phyloP scores from a whole-genome alignment of 2,888 invertebrate genomes.

The Cheilosia grossa region DNA sequence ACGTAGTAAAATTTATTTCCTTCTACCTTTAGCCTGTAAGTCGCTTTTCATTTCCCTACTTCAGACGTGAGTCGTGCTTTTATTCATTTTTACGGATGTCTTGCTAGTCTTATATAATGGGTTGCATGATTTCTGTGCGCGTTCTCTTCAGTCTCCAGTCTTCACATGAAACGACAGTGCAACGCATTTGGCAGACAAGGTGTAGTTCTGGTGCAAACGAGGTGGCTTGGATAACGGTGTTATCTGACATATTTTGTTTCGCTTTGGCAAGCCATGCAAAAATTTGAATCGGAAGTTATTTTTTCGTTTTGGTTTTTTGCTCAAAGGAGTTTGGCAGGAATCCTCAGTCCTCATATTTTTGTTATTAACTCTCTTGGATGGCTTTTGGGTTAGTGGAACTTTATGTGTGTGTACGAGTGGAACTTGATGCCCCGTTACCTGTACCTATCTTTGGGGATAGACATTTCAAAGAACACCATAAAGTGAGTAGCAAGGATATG shows the following conservation, averaged over 20 bases:
- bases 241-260: slow-evolving; percentile 69
- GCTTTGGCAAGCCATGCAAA: slow-evolving; percentile 67
- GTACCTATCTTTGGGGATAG: background rate
- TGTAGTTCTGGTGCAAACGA: slow-evolving; percentile 7
- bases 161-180: slow-evolving; percentile 7
- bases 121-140: background rate
- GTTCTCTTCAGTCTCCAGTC: background rate
- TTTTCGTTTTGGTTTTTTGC: background rate
- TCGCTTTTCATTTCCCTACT: slow-evolving; percentile 46
- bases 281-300: slow-evolving; percentile 28
- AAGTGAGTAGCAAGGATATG: background rate
- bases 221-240: slow-evolving; percentile 53
- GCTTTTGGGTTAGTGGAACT: background rate
- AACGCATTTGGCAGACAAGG: slow-evolving; percentile 20
- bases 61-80: slow-evolving; percentile 43
- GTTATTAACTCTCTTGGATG: slow-evolving; percentile 22
- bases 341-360: slow-evolving; percentile 16
- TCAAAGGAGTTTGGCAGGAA: slow-evolving; percentile 16
- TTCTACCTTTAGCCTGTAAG: slow-evolving; percentile 6
- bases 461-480: background rate
- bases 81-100: background rate
- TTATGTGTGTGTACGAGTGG: background rate
- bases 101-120: background rate
- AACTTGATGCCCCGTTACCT: background rate
- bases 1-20: slow-evolving; percentile 58